Base-by-base conservation (phyloP, 53 echinoderm and acorn worm species). In the Holothuria scabra region DNA sequence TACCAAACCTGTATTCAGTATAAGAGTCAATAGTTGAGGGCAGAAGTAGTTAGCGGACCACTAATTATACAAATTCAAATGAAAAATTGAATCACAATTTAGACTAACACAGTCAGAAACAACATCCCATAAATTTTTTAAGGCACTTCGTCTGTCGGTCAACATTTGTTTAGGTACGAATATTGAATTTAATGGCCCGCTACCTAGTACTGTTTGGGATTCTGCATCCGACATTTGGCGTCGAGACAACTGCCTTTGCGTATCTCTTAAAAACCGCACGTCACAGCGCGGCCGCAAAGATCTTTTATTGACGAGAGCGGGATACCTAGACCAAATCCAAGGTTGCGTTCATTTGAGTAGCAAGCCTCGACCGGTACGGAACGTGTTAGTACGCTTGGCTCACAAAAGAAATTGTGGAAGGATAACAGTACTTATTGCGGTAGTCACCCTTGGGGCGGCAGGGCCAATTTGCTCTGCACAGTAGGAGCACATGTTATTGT, bases 381-480 rank as follows among this genome's bases (percentile, higher is more conserved):
- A 23, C 46, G 24, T 46, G 44, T 48, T 72, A n/a, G 72, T 72
- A 46, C 72, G 31, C 20, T 41, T 41, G 22, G 69, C 41, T 41
- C 72, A 72, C 72, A 72, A 72, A 72, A 72, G 72, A 72, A 72
- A 65, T n/a, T 10, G 44, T 72, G 16, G 41, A 16, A 38, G 72
- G 72, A 30, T 46, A n/a, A 37, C 48, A 52, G 52, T 16, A 52
- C 52, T 52, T 52, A 52, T 52, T 72, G 72, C 72, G 48, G 10
- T 72, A 72, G 72, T 72, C 72, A 46, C 72, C 46, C 72, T 72
- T 72, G 23, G 23, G 72, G 72, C 72, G 72, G 72, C 72, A 46
- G 72, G 72, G 46, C 72, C 72, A 72, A 72, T 72, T 72, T 72
- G 72, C 44, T 48, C 72, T 72, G 72, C 72, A 72, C 72, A 72